Evolutionary conservation across 2,113 vertebrate species (phyloP).

Genomic region (Gymnocephalus cernua): DNA sequence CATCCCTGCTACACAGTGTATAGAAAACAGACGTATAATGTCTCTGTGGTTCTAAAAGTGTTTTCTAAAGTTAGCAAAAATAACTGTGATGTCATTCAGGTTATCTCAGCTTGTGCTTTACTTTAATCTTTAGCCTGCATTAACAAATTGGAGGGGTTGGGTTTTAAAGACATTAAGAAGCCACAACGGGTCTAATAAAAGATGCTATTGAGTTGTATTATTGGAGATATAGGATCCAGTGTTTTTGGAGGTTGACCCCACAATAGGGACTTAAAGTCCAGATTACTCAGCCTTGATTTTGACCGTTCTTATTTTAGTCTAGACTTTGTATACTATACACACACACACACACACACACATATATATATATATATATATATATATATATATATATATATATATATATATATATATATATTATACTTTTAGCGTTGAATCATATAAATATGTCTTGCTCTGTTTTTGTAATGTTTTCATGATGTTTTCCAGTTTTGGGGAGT

Average conservation of each 20-base stretch:
- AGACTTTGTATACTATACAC: too few species aligned
- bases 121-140: background rate
- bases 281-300: too few species aligned
- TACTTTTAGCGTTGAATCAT: background rate
- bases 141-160: background rate
- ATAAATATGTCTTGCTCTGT: background rate
- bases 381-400: too few species aligned
- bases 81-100: background rate
- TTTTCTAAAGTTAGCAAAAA: too few species aligned
- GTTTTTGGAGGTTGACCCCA: background rate
- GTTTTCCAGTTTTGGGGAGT: background rate
- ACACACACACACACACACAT: too few species aligned
- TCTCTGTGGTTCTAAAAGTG: background rate
- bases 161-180: background rate
- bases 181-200: background rate
- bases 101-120: background rate
- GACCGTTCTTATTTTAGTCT: background rate
- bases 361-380: too few species aligned
- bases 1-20: too few species aligned
- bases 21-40: background rate
- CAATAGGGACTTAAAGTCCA: background rate
- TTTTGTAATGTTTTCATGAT: background rate
- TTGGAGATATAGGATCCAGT: background rate
- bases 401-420: too few species aligned
- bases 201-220: background rate